Conservation (phyloP, 1,140 invertebrate genomes). For the Monochamus saltuarius region DNA sequence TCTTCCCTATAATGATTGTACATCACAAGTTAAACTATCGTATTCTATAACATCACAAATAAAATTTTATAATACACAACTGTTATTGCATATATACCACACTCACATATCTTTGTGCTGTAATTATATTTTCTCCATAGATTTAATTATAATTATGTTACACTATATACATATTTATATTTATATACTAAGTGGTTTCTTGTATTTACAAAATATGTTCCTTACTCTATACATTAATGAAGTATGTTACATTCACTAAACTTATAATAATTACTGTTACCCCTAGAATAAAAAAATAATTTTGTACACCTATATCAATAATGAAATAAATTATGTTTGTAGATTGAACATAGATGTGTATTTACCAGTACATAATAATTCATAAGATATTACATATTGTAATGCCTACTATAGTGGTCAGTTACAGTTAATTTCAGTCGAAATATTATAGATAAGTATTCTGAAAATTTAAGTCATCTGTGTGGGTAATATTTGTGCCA, state of each 20-base stretch:
- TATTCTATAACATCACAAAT: constrained; percentile 28
- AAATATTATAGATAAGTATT: no score
- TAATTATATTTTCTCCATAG: constrained; percentile 4
- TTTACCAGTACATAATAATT: no score
- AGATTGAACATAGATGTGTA: no score
- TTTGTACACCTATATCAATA: no score
- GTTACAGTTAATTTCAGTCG: constrained; percentile 9
- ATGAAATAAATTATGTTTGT: no score
- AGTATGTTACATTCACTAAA: constrained; percentile 1
- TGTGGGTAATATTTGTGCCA: not conserved
- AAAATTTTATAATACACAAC: constrained; percentile 25
- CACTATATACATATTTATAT: no score
- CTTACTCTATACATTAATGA: constrained; percentile 16
- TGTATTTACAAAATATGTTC: no score
- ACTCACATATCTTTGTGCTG: not conserved
- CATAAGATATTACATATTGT: no score
- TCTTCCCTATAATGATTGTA: constrained; percentile 33
- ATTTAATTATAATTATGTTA: constrained; percentile 11
- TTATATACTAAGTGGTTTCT: no score
- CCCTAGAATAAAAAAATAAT: not conserved
- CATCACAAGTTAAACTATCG: constrained; percentile 27
- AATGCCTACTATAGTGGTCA: constrained; percentile 1
- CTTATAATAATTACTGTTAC: constrained; percentile 3
- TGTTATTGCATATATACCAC: constrained; percentile 28
- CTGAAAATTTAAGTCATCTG: not conserved